Base-by-base conservation (phyloP, 2,888 invertebrate genomes). In the Pollenia amentaria region DNA sequence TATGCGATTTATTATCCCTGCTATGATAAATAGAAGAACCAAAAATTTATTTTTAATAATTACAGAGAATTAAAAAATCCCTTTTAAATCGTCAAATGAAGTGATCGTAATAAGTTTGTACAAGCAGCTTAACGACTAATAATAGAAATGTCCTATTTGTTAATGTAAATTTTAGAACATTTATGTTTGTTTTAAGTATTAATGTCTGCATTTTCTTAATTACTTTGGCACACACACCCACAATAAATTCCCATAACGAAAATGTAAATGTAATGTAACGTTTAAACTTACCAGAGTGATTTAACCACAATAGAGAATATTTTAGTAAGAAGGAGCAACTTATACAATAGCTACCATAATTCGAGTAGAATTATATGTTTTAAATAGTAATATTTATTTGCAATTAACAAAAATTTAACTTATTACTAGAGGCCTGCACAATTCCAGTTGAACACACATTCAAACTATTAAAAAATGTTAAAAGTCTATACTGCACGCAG, bases 191-290 rank as follows among this genome's bases (percentile, higher is more conserved):
- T 69, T 55, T 46, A 78, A 82, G 64, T 82, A 82, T 75, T 85
- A 57, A 60, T 46, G 64, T 67, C 75, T 75, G 75, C 85, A 78
- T 82, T 85, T 82, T n/a, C 77, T 75, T 85, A 85, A 85, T 82
- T 82, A 82, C 78, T 78, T 81, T 82, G 29, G 18, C n/a, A 60
- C 48, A 69, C n/a, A 29, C 16, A 60, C 46, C 53, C 14, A 67
- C 46, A 21, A 60, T 48, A 55, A 42, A 77, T 76, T 69, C 16
- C 69, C 18, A 53, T 40, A 29, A 53, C 11, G 48, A 8, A 65
- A 21, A 53, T n/a, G n/a, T n/a, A n/a, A n/a, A n/a, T n/a, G n/a
- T n/a, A n/a, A n/a, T n/a, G n/a, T 40, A 16, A 55, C 65, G 21
- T 55, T 18, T 2, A 40, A 51, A 64, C 0, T n/a, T 51, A 16